phyloP scores from a whole-genome alignment of 2,113 vertebrate genomes.

The Patagioenas fasciata region DNA sequence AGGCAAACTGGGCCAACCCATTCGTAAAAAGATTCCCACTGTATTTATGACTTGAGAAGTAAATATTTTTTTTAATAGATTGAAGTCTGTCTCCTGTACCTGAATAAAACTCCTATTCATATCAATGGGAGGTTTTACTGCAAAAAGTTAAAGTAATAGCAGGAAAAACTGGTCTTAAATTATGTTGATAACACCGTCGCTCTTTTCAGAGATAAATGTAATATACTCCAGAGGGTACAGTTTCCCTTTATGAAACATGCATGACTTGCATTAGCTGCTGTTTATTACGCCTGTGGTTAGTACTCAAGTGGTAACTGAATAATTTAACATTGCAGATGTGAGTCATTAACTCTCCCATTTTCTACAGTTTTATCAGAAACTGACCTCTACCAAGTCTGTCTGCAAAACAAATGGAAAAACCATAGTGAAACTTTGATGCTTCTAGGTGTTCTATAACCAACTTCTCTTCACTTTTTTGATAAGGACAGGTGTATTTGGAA shows the following conservation, averaged over 20 bases:
- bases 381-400: not conserved
- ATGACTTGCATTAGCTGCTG: conserved; percentile 39
- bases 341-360: conserved; percentile 33
- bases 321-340: conserved; percentile 53
- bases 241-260: conserved; percentile 53
- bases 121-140: not conserved
- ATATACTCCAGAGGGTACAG: not conserved
- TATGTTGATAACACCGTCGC: not conserved
- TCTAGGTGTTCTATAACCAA: not conserved
- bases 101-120: not conserved
- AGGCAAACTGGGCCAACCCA: not conserved
- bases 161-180: not conserved
- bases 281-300: not conserved
- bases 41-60: not conserved
- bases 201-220: conserved; percentile 1
- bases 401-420: not conserved
- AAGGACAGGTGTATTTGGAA: not conserved
- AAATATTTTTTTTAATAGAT: not conserved
- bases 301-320: conserved; percentile 28
- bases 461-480: not conserved
- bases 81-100: not conserved
- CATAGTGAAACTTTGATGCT: not conserved
- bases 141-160: not conserved
- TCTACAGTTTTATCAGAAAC: not conserved
- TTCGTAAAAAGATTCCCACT: not conserved